Conservation (phyloP, 2,797 vertebrate species). For the Mormyrops attenuatus region DNA sequence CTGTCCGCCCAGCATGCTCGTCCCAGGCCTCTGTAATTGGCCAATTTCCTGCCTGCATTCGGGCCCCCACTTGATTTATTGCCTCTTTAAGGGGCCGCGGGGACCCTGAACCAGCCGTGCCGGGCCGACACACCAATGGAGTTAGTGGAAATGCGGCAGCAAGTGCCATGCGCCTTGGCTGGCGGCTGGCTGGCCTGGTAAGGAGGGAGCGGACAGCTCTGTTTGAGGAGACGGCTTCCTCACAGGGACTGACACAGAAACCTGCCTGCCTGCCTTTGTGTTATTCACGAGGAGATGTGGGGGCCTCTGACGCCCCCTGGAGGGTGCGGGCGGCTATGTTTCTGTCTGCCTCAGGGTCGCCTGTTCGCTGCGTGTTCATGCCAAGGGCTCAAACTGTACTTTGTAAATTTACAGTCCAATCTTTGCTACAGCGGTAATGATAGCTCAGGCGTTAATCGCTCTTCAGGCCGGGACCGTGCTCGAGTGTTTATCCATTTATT, state of each 20-base stretch:
- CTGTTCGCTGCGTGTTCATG: neutral
- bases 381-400: neutral
- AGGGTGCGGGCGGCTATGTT: neutral
- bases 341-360: neutral
- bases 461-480: neutral
- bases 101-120: constrained; percentile 71
- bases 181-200: constrained; percentile 61
- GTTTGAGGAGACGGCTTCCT: neutral
- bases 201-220: constrained; percentile 53
- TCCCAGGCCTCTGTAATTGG: constrained; percentile 79
- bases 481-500: neutral
- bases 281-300: neutral
- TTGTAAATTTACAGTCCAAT: neutral
- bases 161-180: constrained; percentile 55
- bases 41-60: constrained; percentile 79
- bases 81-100: constrained; percentile 73
- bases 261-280: neutral
- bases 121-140: constrained; percentile 59
- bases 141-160: constrained; percentile 67
- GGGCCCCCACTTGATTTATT: constrained; percentile 80
- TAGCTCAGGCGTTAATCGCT: neutral
- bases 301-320: neutral
- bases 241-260: constrained; percentile 1
- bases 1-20: constrained; percentile 71
- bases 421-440: neutral